A percentile compares a stretch with the other conserved stretches of the same genome.
These are phyloP conservation scores for Centropyge bicolor DNA, from an alignment of 2,797 vertebrate genomes.

Conservation along the genomic window DNA sequence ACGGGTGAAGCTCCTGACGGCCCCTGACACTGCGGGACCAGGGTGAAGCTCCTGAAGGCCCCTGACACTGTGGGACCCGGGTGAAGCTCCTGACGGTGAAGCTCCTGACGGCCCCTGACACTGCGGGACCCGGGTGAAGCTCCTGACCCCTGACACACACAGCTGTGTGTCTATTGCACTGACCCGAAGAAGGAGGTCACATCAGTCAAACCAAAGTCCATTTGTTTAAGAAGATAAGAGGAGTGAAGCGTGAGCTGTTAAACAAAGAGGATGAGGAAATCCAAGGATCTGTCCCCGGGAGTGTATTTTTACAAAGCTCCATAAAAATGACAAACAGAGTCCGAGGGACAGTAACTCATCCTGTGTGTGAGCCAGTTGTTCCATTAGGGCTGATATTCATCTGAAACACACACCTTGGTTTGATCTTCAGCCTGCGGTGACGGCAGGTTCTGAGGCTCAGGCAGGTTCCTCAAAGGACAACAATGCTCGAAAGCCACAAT, in stretches of 20 bases:
- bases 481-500: neutral
- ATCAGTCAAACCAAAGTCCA: neutral
- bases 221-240: constrained; percentile 9
- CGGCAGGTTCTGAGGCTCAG: neutral
- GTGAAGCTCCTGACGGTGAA: neutral
- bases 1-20: neutral
- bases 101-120: too few relatives aligned
- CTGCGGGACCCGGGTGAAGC: neutral
- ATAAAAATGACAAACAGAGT: constrained; percentile 34
- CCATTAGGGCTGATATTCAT: constrained; percentile 12
- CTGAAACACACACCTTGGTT: neutral
- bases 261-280: constrained; percentile 31
- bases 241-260: constrained; percentile 1
- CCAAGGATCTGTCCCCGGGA: constrained; percentile 1
- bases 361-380: constrained; percentile 17
- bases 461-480: constrained; percentile 11
- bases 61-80: neutral
- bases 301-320: neutral
- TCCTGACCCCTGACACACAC: neutral
- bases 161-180: constrained; percentile 4
- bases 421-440: neutral
- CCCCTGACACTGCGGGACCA: neutral
- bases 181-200: constrained; percentile 8
- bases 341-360: neutral
- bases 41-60: neutral